A percentile compares a stretch with the other conserved stretches of the same genome.
Conservation (phyloP, 2,888 invertebrate species). For the Synergus umbraculus region DNA sequence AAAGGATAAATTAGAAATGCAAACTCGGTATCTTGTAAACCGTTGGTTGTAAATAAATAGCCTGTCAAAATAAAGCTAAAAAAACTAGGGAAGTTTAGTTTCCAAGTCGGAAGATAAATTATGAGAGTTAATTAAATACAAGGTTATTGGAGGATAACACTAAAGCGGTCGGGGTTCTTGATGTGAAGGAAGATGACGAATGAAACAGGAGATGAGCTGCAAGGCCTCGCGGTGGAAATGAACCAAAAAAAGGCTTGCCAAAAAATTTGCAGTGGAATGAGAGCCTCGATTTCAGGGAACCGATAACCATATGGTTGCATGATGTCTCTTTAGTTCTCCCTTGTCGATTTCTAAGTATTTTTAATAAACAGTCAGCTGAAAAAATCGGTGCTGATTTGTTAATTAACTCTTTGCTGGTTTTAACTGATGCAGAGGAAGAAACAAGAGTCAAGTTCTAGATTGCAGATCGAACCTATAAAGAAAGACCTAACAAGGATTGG, state of each 20-base stretch:
- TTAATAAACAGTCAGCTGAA: neutral
- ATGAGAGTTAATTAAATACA: slow-evolving; percentile 47
- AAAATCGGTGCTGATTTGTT: too few relatives aligned
- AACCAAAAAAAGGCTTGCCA: slow-evolving; percentile 23
- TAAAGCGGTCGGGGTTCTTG: neutral
- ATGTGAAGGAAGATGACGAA: slow-evolving; percentile 40
- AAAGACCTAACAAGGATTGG: neutral
- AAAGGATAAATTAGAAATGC: neutral
- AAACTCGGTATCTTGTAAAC: neutral
- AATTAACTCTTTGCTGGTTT: too few relatives aligned
- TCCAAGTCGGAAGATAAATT: slow-evolving; percentile 44
- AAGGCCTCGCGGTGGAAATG: neutral
- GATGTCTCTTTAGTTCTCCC: neutral
- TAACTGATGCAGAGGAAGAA: too few relatives aligned
- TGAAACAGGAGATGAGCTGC: slow-evolving; percentile 28
- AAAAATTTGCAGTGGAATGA: neutral
- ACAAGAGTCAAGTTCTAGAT: too few relatives aligned
- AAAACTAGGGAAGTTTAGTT: neutral
- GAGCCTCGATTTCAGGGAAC: slow-evolving; percentile 9
- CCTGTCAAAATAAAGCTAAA: slow-evolving; percentile 23
- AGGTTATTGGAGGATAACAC: slow-evolving; percentile 28
- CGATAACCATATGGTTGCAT: slow-evolving; percentile 26
- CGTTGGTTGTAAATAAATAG: neutral
- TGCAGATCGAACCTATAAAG: too few relatives aligned
- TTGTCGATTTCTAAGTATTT: neutral